Evolutionary conservation across 2,888 invertebrate species (phyloP), one percentile per base, ranked within the genome.

Genomic region (Hetaerina titia): DNA sequence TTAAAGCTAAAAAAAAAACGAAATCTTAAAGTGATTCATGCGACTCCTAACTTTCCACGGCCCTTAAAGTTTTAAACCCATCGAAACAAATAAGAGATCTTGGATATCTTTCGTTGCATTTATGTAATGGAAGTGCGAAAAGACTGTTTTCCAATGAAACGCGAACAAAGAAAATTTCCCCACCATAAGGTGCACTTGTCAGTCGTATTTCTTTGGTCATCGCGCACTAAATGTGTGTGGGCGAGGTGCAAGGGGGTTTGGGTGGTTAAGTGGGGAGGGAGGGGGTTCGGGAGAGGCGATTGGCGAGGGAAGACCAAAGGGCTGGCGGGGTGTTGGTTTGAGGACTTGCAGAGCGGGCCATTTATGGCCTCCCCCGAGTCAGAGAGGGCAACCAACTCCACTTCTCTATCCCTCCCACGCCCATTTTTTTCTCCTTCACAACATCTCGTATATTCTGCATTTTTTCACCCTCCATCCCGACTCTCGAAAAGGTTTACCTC

Each of bases 171-270:
- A 31, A 81, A 81, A 81, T 81, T 31, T 31, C 25, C 81, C 81
- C 25, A 0, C 81, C 81, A 31, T 81, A 31, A 81, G 81, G 81
- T 8, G 81, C 13, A 81, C 22, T 31, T 81, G 7, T 25, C 13
- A 15, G 81, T 31, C 81, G 22, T 81, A 81, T 81, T 31, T 81
- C 81, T 81, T 81, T 15, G 81, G 81, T 13, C 31, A 81, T 31
- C 8, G 25, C 25, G 31, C 11, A 11, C 13, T 81, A n/a, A 69
- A 22, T 69, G 8, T 19, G 69, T 13, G 81, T 81, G 81, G 81
- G 81, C 31, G 81, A 31, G 81, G 81, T 81, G 81, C 81, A 81
- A 81, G 81, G 69, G 17, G n/a, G 69, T 69, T 7, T 69, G n/a
- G 69, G 0, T n/a, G 69, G 69, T 13, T 1, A 25, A 19, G 74